Percentiles rank a stretch among this genome's conserved stretches.
phyloP scores from a whole-genome alignment of 2,797 vertebrate species.

The Cynopterus sphinx region DNA sequence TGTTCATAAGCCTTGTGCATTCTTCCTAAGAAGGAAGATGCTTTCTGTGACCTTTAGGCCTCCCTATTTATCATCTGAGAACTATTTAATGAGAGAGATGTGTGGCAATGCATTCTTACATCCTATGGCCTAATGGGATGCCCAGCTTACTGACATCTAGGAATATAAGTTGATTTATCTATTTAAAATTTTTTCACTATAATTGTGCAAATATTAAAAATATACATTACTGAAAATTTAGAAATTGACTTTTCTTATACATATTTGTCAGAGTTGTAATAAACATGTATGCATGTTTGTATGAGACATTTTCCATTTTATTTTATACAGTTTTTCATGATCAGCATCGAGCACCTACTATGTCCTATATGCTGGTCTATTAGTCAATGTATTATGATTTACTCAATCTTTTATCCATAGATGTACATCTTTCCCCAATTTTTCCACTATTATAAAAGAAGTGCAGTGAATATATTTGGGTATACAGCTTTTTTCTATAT shows the following conservation, averaged over 20 bases:
- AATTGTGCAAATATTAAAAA: neutral
- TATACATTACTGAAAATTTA: neutral
- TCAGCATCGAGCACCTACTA: neutral
- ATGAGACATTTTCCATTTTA: neutral
- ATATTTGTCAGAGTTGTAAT: neutral
- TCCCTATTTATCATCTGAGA: neutral
- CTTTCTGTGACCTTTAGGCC: neutral
- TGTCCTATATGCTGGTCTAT: neutral
- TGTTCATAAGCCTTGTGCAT: neutral
- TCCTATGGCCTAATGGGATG: neutral
- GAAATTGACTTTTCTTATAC: neutral
- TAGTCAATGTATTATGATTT: neutral
- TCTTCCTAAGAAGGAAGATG: neutral
- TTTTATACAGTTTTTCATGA: slow-evolving; percentile 9
- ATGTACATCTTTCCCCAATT: neutral
- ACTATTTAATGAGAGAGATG: neutral
- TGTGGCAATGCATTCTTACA: neutral
- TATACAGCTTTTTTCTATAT: neutral
- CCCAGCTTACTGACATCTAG: neutral
- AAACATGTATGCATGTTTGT: neutral
- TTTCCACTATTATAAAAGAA: slow-evolving; percentile 37
- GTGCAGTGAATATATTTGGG: neutral
- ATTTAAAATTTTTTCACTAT: neutral
- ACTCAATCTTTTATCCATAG: neutral
- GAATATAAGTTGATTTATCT: neutral